Evolutionary conservation across 2,888 invertebrate species (phyloP).

Genomic region (Cordilura impudica): DNA sequence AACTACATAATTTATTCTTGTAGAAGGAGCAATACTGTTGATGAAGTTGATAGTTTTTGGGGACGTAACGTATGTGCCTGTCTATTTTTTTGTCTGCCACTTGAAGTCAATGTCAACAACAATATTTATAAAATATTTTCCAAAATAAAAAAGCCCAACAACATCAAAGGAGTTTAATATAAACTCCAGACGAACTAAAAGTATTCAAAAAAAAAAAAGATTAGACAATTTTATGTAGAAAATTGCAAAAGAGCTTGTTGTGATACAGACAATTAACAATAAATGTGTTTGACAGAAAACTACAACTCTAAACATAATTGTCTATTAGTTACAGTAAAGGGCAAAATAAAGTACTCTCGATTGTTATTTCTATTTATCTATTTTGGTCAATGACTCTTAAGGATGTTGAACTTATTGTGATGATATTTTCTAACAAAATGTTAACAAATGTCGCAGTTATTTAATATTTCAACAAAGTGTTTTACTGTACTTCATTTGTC

Average conservation of each 20-base stretch:
- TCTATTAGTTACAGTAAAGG: no score
- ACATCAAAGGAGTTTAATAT: conserved; percentile 45
- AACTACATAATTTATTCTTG: background rate
- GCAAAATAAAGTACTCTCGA: no score
- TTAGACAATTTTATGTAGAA: conserved; percentile 4
- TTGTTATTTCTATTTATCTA: no score
- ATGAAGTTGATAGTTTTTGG: background rate
- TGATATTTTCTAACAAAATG: no score
- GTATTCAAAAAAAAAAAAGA: background rate
- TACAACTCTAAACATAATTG: background rate
- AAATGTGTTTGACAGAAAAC: conserved; percentile 18
- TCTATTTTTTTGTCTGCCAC: background rate
- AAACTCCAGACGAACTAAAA: background rate
- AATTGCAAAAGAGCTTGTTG: background rate
- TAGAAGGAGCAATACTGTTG: no score
- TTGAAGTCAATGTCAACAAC: conserved; percentile 45
- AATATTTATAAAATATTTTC: conserved; percentile 51
- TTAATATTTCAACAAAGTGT: no score
- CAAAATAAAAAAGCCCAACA: background rate
- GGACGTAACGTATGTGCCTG: background rate
- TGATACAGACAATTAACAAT: conserved; percentile 10
- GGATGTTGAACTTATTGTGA: no score
- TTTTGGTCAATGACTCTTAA: no score
- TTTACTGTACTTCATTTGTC: no score
- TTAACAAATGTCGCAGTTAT: no score